Conservation (phyloP, 2,888 invertebrate species). For the Cheilosia urbana region DNA sequence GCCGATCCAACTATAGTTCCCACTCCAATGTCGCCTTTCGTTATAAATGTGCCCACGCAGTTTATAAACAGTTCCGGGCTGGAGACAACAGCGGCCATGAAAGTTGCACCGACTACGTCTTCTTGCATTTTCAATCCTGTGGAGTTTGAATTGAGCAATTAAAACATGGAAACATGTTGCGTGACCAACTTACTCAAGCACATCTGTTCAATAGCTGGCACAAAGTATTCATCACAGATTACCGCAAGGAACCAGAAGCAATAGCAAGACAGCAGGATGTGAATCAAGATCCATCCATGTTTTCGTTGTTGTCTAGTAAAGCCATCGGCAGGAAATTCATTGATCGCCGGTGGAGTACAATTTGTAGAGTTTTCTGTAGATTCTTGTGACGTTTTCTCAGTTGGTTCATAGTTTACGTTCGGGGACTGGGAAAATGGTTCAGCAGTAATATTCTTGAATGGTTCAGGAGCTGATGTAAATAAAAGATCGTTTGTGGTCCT, state of each 20-base stretch:
- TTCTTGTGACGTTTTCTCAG: not conserved
- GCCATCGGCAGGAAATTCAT: constrained; percentile 92
- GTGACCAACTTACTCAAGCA: constrained; percentile 88
- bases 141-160: constrained; percentile 71
- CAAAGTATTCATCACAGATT: constrained; percentile 97
- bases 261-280: constrained; percentile 85
- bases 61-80: constrained; percentile 96
- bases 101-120: constrained; percentile 96
- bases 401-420: constrained; percentile 6
- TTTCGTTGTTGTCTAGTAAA: constrained; percentile 88
- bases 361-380: constrained; percentile 80
- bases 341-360: constrained; percentile 90
- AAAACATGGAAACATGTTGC: constrained; percentile 77
- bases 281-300: constrained; percentile 78
- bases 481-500: constrained; percentile 20
- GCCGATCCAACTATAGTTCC: constrained; percentile 93
- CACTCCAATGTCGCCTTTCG: constrained; percentile 92
- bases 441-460: not conserved
- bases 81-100: constrained; percentile 97
- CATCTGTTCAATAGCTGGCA: constrained; percentile 94
- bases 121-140: constrained; percentile 91
- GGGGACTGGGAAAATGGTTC: not conserved
- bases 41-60: constrained; percentile 93
- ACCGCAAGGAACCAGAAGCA: constrained; percentile 92
- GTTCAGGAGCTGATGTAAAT: constrained; percentile 19